A percentile compares a stretch with the other conserved stretches of the same genome.
phyloP scores from a whole-genome alignment of 2,113 vertebrate genomes.

The Aegotheles bennettii region DNA sequence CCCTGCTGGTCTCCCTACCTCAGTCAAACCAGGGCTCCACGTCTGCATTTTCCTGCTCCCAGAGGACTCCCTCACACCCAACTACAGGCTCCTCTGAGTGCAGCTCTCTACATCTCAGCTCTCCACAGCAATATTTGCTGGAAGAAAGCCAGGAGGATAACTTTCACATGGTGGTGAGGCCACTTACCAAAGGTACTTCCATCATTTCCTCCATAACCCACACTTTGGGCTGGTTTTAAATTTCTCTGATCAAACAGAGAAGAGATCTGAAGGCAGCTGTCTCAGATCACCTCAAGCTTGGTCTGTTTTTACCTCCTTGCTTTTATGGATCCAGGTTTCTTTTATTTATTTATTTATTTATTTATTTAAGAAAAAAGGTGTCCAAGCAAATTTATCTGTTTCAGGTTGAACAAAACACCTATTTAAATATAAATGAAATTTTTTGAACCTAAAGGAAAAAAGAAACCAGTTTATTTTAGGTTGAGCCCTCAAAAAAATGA shows the following conservation, averaged over 20 bases:
- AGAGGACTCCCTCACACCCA: background rate
- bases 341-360: too few relatives aligned
- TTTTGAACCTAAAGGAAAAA: background rate
- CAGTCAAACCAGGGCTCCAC: background rate
- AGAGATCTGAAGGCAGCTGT: background rate
- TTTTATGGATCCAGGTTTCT: background rate
- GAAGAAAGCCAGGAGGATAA: background rate
- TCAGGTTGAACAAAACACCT: background rate
- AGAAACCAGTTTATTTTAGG: background rate
- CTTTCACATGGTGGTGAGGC: fast-evolving
- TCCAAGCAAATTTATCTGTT: background rate
- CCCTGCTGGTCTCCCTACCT: background rate
- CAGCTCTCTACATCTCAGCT: background rate
- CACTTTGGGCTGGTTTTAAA: background rate
- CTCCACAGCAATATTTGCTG: fast-evolving
- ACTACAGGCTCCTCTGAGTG: background rate
- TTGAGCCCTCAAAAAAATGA: background rate
- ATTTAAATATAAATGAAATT: background rate
- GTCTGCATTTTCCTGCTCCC: background rate
- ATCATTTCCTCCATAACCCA: background rate
- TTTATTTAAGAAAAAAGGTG: background rate
- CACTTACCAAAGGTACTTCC: background rate
- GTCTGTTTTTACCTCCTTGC: background rate
- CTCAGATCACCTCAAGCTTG: background rate
- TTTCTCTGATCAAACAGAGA: background rate